A percentile compares a stretch with the other conserved stretches of the same genome.
Evolutionary conservation across 2,797 vertebrate species (phyloP).

Genomic region (Galaxias olidus): DNA sequence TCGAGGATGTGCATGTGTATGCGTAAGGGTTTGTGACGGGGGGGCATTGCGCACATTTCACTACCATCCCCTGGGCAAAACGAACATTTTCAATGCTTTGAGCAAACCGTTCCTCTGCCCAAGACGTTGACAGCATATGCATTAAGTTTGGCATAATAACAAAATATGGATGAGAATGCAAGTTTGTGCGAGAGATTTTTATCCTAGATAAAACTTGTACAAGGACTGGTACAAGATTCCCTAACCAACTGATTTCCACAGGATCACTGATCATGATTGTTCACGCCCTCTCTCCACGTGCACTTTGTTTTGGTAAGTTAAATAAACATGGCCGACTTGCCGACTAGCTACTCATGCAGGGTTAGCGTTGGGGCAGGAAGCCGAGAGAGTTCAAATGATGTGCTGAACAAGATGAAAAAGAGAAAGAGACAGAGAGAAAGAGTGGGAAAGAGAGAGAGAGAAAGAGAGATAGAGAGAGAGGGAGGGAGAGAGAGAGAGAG

Average conservation of each 20-base stretch:
- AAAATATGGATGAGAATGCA: no score
- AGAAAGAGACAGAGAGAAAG: constrained; percentile 14
- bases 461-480: constrained; percentile 7
- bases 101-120: constrained; percentile 60
- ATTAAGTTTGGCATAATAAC: no score
- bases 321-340: constrained; percentile 21
- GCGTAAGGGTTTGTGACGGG: constrained; percentile 22
- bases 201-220: no score
- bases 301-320: constrained; percentile 18
- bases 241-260: no score
- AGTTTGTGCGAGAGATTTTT: no score
- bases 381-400: neutral
- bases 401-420: neutral
- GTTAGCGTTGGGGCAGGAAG: neutral
- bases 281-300: neutral
- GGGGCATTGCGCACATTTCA: constrained; percentile 42
- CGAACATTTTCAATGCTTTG: constrained; percentile 58
- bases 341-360: constrained; percentile 22
- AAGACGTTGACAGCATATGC: no score
- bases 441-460: neutral
- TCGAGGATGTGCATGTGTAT: constrained; percentile 18
- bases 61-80: constrained; percentile 58
- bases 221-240: no score
- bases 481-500: constrained; percentile 22
- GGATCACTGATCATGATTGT: neutral